Evolutionary conservation across 2,888 invertebrate species (phyloP), one percentile per base, ranked within the genome.

Genomic region (Vanessa cardui): DNA sequence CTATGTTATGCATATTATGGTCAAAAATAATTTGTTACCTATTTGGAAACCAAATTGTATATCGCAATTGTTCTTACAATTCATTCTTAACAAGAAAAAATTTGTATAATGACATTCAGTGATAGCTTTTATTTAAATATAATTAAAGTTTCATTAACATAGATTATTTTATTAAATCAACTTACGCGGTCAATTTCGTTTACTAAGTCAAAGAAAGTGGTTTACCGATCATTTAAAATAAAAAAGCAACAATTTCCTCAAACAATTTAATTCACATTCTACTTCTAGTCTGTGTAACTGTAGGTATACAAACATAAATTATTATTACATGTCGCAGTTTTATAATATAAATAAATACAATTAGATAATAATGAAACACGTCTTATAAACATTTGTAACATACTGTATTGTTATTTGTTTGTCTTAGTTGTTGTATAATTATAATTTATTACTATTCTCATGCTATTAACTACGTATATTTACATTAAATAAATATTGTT

Each of bases 231-330:
- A 6, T 5, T 16, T 1, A 15, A 33, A 56, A 47, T 15, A 54
- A 67, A 33, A 45, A n/a, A 50, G 58, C 18, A 49, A 18, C 20
- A 61, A 58, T 56, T 61, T 58, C 33, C 49, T 58, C 56, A 68
- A 68, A 64, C 64, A 64, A 68, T 64, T 68, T 68, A 47, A 68
- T 67, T 58, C 67, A 62, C 50, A 58, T 62, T 67, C 65, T 66
- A 66, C 60, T 54, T 61, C 60, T 66, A 66, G 54, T 61, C 61
- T 61, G 70, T 63, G 65, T 69, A 66, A 64, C 56, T 52, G 61
- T 56, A 18, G 46, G 45, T 67, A 64, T 71, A 69, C 52, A 69
- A 71, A 71, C 66, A 54, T 65, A 71, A 69, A 69, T 54, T 64
- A 69, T 59, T 59, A 56, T 64, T 66, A 66, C 47, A 61, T 60